These are phyloP conservation scores for Maylandia zebra DNA, from an alignment of 2,113 vertebrate species.

Conservation along the genomic window DNA sequence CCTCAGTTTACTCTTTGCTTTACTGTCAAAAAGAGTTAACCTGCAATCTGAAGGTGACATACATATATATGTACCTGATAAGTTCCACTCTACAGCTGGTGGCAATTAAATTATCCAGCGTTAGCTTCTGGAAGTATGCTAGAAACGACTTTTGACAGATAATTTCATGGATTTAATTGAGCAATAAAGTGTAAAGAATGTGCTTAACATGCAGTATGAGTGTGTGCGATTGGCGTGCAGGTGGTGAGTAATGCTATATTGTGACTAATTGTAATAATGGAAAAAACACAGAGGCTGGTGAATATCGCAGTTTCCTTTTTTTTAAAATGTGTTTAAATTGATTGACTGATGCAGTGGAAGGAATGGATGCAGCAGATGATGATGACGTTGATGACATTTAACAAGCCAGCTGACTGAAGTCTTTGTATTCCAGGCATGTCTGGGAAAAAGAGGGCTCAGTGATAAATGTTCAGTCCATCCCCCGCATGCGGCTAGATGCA, in stretches of 20 bases:
- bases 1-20: not conserved
- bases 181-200: not conserved
- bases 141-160: not conserved
- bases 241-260: not conserved
- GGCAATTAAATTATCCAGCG: not conserved
- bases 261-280: not conserved
- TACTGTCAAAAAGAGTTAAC: not conserved
- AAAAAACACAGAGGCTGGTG: not conserved
- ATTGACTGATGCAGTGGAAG: not conserved
- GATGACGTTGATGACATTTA: not conserved
- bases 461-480: constrained; percentile 73
- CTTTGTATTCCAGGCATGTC: constrained; percentile 71
- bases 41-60: not conserved
- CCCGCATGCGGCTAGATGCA: constrained; percentile 78
- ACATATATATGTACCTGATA: not conserved
- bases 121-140: not conserved
- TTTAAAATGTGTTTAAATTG: not conserved
- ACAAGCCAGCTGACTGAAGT: not conserved
- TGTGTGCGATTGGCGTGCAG: not conserved
- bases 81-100: not conserved
- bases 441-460: constrained; percentile 88
- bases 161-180: not conserved
- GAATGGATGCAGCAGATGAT: not conserved
- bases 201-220: not conserved
- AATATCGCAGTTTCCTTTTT: not conserved